Conservation (phyloP, 2,888 invertebrate species). For the Nemoura dubitans region DNA sequence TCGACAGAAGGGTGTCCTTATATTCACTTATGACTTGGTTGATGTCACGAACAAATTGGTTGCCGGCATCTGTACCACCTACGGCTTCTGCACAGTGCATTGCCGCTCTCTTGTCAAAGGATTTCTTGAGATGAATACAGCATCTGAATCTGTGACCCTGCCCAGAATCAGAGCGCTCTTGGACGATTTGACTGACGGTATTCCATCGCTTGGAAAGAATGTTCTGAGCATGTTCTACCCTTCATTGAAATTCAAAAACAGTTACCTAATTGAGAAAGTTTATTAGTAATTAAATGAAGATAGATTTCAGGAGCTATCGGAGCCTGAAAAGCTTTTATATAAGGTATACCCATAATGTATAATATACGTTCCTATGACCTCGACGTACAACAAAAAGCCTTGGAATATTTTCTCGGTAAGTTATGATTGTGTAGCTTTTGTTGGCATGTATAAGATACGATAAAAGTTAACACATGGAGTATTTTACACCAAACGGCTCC, state of each 20-base stretch:
- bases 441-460: slow-evolving; percentile 34
- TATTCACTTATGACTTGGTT: slow-evolving; percentile 2
- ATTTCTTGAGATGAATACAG: too few relatives aligned
- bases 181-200: too few relatives aligned
- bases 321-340: not conserved
- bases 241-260: not conserved
- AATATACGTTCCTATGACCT: slow-evolving; percentile 34
- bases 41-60: slow-evolving; percentile 17
- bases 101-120: too few relatives aligned
- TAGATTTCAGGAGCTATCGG: slow-evolving; percentile 34
- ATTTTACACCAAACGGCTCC: slow-evolving; percentile 31
- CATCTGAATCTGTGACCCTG: too few relatives aligned
- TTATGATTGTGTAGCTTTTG: slow-evolving; percentile 38
- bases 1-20: not conserved
- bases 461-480: slow-evolving; percentile 17
- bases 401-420: slow-evolving; percentile 40
- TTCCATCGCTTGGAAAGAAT: too few relatives aligned
- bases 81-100: too few relatives aligned
- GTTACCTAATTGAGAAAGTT: slow-evolving; percentile 1
- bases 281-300: slow-evolving; percentile 13
- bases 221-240: not conserved
- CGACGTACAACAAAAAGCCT: slow-evolving; percentile 23
- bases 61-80: not conserved
- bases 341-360: slow-evolving; percentile 13
- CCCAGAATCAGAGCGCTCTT: too few relatives aligned